Conservation (phyloP, 92 coral and sea anemone genomes). For the Palythoa grandis region DNA sequence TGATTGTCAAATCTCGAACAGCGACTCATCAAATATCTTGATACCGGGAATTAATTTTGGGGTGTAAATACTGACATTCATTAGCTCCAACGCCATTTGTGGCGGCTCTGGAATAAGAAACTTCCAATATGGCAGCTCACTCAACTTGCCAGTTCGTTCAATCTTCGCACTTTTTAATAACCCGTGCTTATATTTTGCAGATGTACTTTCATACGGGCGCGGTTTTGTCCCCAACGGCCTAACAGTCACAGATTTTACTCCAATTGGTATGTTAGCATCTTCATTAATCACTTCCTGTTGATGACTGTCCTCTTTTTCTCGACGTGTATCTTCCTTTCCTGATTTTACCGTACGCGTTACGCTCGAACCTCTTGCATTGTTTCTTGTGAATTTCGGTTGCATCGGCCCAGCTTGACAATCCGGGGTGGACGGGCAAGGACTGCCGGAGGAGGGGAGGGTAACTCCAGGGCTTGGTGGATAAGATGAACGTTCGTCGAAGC, state of each 20-base stretch:
- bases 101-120: constrained; percentile 96
- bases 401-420: background rate
- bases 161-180: constrained; percentile 42
- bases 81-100: constrained; percentile 78
- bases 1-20: constrained; percentile 72
- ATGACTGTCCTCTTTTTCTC: background rate
- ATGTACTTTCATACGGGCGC: background rate
- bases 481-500: background rate
- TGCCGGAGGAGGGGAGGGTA: constrained; percentile 24
- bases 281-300: background rate
- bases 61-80: constrained; percentile 96
- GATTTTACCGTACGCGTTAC: background rate
- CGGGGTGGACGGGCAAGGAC: constrained; percentile 8
- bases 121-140: constrained; percentile 81
- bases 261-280: background rate
- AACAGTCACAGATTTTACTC: background rate
- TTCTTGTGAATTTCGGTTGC: background rate
- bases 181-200: background rate
- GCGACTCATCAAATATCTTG: constrained; percentile 90
- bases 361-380: background rate
- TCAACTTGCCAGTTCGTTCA: constrained; percentile 73
- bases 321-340: background rate
- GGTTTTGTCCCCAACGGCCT: background rate
- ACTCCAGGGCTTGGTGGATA: background rate
- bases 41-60: constrained; percentile 96